These are phyloP conservation scores for Ictalurus punctatus DNA, from an alignment of 2,113 vertebrate species.

Conservation along the genomic window DNA sequence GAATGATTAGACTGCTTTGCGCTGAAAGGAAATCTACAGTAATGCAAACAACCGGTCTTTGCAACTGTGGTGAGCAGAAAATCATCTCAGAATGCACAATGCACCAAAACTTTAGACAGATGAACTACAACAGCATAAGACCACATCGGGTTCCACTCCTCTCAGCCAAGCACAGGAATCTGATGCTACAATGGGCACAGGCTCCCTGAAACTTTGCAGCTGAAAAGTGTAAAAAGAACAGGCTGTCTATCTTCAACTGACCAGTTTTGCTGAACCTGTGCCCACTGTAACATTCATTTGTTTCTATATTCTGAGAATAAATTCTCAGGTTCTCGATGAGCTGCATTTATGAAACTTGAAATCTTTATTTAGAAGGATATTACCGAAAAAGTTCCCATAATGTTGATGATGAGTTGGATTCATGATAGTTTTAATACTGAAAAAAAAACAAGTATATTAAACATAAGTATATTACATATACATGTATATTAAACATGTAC, in stretches of 20 bases:
- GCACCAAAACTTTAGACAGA: neutral
- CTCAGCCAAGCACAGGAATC: neutral
- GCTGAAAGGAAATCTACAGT: neutral
- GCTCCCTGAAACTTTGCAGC: neutral
- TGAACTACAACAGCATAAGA: neutral
- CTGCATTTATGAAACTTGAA: neutral
- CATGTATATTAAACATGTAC: too few relatives aligned
- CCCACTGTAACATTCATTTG: neutral
- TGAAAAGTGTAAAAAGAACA: neutral
- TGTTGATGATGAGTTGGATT: neutral
- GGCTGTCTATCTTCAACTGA: neutral
- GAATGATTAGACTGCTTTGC: neutral
- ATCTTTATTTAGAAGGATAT: neutral
- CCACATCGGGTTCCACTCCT: too few relatives aligned
- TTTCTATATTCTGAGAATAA: neutral
- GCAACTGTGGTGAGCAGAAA: neutral
- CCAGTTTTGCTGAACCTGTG: neutral
- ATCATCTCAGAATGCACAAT: neutral
- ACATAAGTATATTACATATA: too few relatives aligned
- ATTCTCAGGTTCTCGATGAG: neutral
- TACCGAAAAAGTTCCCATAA: neutral
- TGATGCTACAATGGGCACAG: neutral
- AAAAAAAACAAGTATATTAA: too few relatives aligned
- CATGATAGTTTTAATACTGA: neutral
- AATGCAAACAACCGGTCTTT: neutral